Evolutionary conservation across 2,888 invertebrate species (phyloP), one percentile per base, ranked within the genome.

Genomic region (Cenopis cana): DNA sequence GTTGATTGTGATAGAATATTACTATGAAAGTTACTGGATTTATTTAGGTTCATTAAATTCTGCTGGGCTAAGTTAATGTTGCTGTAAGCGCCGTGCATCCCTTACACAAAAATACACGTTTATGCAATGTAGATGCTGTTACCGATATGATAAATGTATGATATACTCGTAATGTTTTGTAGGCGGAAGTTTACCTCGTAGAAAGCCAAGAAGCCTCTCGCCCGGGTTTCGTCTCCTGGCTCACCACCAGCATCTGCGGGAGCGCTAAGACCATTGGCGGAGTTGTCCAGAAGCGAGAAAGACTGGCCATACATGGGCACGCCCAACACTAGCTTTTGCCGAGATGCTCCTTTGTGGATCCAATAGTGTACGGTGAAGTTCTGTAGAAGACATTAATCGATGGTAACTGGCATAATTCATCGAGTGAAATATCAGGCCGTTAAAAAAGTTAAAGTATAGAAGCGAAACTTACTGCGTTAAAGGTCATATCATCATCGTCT

Each of bases 241-340:
- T 98, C 97, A 0, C 98, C 98, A 0, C 97, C 97, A 0, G 98
- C 98, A 79, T 97, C 97, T 0, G 97, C 96, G 0, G 96, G 95
- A 0, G 96, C 95, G 80, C 98, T 97, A 4, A 98, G 89, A 1
- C 95, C 96, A 68, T 90, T 90, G 57, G 95, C 94, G 10, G 93
- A 93, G 41, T 88, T 90, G 76, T 97, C 96, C 18, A 96, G 95
- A 68, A 98, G 87, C 0, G 97, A 96, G 88, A 98, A 98, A 0
- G 97, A 97, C 83, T 98, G 98, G 0, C 98, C 98, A 80, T 98
- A 98, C 94, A 97, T 95, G 0, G 98, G 98, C 90, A 97, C 96
- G 14, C 98, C 98, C 95, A 98, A 94, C 0, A 98, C 94, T 0
- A 98, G 85, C 84, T 98, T 98, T 68, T 94, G 95, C 1, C 95